Conservation (phyloP, 2,113 vertebrate genomes). For the Tachysurus fulvidraco region DNA sequence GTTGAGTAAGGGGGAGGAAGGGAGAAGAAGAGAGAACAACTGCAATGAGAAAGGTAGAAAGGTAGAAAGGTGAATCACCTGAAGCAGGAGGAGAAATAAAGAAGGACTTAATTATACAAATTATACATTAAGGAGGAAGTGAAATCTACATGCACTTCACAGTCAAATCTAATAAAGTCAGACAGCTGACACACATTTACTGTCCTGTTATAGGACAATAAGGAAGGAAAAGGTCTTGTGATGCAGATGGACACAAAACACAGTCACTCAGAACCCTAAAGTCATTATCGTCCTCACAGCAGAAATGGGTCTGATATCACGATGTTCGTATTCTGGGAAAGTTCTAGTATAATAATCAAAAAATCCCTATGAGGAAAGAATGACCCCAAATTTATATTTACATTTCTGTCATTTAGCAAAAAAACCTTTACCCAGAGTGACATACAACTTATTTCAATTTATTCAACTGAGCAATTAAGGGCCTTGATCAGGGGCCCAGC, state of each 20-base stretch:
- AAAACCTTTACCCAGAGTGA: too few species aligned
- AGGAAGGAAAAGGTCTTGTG: neutral
- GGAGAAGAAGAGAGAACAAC: constrained; percentile 4
- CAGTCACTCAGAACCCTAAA: neutral
- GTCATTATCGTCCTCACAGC: neutral
- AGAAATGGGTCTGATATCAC: too few species aligned
- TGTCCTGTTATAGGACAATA: neutral
- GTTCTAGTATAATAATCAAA: too few species aligned
- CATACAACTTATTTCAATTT: too few species aligned
- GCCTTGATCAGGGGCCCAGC: too few species aligned
- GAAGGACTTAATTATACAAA: neutral
- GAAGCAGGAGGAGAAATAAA: constrained; percentile 2
- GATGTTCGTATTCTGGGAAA: too few species aligned
- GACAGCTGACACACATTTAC: neutral
- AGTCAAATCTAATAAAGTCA: neutral
- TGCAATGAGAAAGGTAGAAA: neutral
- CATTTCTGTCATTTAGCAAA: too few species aligned
- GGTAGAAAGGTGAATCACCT: neutral
- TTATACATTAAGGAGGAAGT: neutral
- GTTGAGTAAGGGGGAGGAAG: constrained; percentile 1
- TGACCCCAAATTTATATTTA: too few species aligned
- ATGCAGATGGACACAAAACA: neutral
- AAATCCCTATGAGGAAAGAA: too few species aligned
- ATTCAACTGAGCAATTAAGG: too few species aligned
- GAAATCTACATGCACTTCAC: neutral